Evolutionary conservation across 2,797 vertebrate genomes (phyloP).

Genomic region (Sternarchorhynchus goeldii): DNA sequence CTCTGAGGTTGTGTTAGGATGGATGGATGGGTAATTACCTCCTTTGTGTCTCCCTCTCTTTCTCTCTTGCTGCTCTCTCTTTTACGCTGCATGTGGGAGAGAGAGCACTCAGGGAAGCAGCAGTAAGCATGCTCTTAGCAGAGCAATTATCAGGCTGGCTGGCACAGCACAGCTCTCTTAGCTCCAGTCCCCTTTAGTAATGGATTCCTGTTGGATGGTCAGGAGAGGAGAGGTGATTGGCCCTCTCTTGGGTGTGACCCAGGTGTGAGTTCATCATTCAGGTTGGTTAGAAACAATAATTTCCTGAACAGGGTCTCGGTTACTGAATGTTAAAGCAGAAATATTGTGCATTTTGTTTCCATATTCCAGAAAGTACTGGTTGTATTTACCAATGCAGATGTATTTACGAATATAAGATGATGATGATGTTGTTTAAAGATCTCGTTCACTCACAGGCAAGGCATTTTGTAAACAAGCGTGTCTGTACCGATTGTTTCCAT

Average conservation of each 20-base stretch:
- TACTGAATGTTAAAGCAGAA: background rate
- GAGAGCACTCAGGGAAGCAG: slow-evolving; percentile 12
- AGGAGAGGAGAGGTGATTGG: background rate
- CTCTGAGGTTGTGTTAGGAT: slow-evolving; percentile 21
- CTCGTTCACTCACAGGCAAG: background rate
- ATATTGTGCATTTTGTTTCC: background rate
- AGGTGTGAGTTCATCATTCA: slow-evolving; percentile 7
- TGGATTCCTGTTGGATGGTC: slow-evolving; percentile 15
- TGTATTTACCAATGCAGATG: background rate
- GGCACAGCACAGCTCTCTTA: slow-evolving; percentile 17
- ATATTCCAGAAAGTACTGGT: background rate
- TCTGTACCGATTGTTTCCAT: background rate
- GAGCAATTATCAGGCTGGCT: slow-evolving; percentile 34
- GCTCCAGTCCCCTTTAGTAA: slow-evolving; percentile 30
- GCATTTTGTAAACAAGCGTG: background rate
- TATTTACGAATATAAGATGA: background rate
- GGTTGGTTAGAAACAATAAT: slow-evolving; percentile 1
- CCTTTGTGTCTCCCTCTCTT: slow-evolving; percentile 13
- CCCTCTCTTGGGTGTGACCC: background rate
- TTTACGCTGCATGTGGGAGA: slow-evolving; percentile 28
- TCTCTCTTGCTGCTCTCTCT: slow-evolving; percentile 12
- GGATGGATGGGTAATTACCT: slow-evolving; percentile 49
- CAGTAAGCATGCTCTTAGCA: slow-evolving; percentile 2
- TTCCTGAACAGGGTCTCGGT: background rate
- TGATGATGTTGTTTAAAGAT: too few relatives aligned